These are phyloP conservation scores for Galaxias olidus DNA, from an alignment of 2,797 vertebrate genomes.

Conservation along the genomic window DNA sequence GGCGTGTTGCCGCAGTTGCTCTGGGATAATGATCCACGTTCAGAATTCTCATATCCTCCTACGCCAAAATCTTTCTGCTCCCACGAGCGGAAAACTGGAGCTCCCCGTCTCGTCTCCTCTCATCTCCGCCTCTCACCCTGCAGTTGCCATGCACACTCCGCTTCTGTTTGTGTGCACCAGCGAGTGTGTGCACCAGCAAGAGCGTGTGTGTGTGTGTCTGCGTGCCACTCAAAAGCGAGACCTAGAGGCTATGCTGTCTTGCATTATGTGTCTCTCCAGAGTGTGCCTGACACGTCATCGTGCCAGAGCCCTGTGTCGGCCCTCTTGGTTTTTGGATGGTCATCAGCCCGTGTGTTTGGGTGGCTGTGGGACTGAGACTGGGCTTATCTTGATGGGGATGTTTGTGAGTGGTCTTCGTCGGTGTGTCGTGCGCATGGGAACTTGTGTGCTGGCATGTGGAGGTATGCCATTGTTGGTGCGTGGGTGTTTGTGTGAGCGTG, in stretches of 20 bases:
- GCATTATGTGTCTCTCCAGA: slow-evolving; percentile 47
- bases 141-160: slow-evolving; percentile 51
- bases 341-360: neutral
- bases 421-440: too few species aligned
- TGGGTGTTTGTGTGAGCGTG: slow-evolving; percentile 22
- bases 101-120: slow-evolving; percentile 57
- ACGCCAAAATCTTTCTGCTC: slow-evolving; percentile 69
- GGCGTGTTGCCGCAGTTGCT: slow-evolving; percentile 28
- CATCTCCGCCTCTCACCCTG: slow-evolving; percentile 55
- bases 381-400: slow-evolving; percentile 21
- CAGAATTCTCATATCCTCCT: slow-evolving; percentile 69
- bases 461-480: slow-evolving; percentile 4
- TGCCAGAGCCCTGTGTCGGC: slow-evolving; percentile 31
- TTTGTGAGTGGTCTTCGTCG: slow-evolving; percentile 22
- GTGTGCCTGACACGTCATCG: slow-evolving; percentile 45
- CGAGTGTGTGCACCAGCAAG: slow-evolving; percentile 5
- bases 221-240: slow-evolving; percentile 50
- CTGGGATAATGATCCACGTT: slow-evolving; percentile 67
- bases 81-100: slow-evolving; percentile 65
- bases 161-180: neutral
- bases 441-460: slow-evolving; percentile 3
- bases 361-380: slow-evolving; percentile 11
- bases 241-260: slow-evolving; percentile 56
- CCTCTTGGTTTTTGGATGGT: slow-evolving; percentile 1
- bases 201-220: slow-evolving; percentile 13